phyloP scores from a whole-genome alignment of 1,140 invertebrate genomes.

The Telenomus remus region DNA sequence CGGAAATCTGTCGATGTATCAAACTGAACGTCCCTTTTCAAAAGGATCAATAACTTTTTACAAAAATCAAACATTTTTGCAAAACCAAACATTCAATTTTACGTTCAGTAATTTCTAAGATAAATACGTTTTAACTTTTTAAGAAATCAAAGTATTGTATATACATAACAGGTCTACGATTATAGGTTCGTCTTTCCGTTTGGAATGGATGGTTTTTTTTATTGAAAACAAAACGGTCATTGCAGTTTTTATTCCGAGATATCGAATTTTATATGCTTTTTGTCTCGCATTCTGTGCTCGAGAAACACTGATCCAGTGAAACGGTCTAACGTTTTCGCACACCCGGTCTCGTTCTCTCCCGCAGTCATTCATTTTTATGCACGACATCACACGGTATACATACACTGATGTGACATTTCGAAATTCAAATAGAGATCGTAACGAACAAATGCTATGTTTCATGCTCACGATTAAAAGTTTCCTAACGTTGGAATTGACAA shows the following conservation, averaged over 20 bases:
- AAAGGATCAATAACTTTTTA: slow-evolving; percentile 4
- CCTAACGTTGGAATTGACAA: not conserved
- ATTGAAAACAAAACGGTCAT: slow-evolving; percentile 23
- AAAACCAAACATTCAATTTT: too few relatives aligned
- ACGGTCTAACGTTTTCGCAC: slow-evolving; percentile 37
- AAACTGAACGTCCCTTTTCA: slow-evolving; percentile 15
- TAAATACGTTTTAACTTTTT: too few relatives aligned
- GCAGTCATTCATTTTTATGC: slow-evolving; percentile 47
- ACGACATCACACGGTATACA: slow-evolving; percentile 45
- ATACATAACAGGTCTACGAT: slow-evolving; percentile 39
- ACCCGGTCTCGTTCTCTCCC: slow-evolving; percentile 30
- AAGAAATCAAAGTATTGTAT: slow-evolving; percentile 8
- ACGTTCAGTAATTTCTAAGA: too few relatives aligned
- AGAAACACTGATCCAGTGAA: slow-evolving; percentile 68
- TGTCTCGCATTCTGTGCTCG: slow-evolving; percentile 56
- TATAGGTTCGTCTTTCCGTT: slow-evolving; percentile 31
- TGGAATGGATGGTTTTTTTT: slow-evolving; percentile 35
- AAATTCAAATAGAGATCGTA: slow-evolving; percentile 55
- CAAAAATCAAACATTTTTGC: slow-evolving; percentile 4
- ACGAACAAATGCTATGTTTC: slow-evolving; percentile 54
- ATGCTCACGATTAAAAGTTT: slow-evolving; percentile 47
- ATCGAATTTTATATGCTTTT: slow-evolving; percentile 35
- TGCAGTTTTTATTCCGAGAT: slow-evolving; percentile 2
- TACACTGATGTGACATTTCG: slow-evolving; percentile 54
- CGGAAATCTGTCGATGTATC: slow-evolving; percentile 23